Evolutionary conservation across 1,140 invertebrate genomes (phyloP).

Genomic region (Condylostylus longicornis): DNA sequence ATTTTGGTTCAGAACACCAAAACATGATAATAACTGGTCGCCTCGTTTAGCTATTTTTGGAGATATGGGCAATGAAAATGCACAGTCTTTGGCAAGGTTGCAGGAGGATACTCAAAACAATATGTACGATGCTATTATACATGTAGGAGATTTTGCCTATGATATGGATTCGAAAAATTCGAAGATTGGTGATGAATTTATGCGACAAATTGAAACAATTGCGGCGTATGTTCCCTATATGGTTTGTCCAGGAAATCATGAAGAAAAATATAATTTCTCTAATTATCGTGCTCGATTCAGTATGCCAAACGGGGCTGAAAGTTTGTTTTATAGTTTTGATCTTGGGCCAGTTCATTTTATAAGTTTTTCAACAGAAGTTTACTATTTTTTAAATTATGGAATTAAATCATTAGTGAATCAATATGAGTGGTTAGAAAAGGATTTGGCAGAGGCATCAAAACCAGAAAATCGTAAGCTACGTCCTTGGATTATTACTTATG

Average conservation of each 20-base stretch:
- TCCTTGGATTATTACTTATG: constrained; percentile 90
- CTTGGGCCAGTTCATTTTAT: constrained; percentile 86
- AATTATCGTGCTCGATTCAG: constrained; percentile 74
- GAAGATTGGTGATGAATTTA: constrained; percentile 74
- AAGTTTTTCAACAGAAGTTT: constrained; percentile 85
- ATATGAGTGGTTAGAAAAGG: constrained; percentile 76
- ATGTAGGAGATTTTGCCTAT: constrained; percentile 94
- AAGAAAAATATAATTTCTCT: constrained; percentile 75
- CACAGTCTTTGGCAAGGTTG: constrained; percentile 60
- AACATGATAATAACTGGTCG: constrained; percentile 48
- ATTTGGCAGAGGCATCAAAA: constrained; percentile 53
- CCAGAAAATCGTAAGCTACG: constrained; percentile 46
- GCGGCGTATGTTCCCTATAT: constrained; percentile 84
- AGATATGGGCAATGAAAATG: constrained; percentile 84
- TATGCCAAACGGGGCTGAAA: constrained; percentile 70
- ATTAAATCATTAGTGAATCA: constrained; percentile 68
- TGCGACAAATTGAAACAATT: constrained; percentile 75
- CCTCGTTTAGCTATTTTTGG: constrained; percentile 77
- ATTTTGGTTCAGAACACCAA: constrained; percentile 58
- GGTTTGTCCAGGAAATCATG: constrained; percentile 86
- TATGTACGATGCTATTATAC: constrained; percentile 75
- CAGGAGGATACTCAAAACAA: constrained; percentile 66
- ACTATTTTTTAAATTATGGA: constrained; percentile 86
- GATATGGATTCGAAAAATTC: constrained; percentile 76
- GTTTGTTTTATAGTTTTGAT: constrained; percentile 80